Evolutionary conservation across 1,140 invertebrate species (phyloP).

Genomic region (Leptoteleia sp.): DNA sequence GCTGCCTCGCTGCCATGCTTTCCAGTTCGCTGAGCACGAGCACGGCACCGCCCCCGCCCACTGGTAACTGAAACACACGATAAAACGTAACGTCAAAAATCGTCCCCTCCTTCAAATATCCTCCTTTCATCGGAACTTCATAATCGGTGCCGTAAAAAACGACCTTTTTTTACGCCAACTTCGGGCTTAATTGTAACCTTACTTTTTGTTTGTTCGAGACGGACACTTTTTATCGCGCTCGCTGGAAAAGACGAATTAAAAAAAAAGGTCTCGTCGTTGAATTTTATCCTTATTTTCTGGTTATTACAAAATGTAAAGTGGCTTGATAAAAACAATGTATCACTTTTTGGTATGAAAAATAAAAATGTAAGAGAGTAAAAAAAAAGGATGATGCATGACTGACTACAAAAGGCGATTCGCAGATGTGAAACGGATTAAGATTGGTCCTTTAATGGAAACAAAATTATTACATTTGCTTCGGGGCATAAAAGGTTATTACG

Average conservation of each 20-base stretch:
- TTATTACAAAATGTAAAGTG: neutral
- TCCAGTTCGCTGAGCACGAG: constrained; percentile 95
- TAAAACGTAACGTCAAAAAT: constrained; percentile 40
- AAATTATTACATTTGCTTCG: neutral
- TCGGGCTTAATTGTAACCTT: no score
- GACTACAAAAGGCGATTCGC: neutral
- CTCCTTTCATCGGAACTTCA: no score
- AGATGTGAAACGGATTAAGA: neutral
- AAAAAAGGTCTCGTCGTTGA: no score
- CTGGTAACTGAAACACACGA: constrained; percentile 86
- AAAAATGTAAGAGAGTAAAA: no score
- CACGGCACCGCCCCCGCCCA: constrained; percentile 88
- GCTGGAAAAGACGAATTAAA: no score
- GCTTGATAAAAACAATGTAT: neutral
- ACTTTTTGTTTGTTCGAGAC: neutral
- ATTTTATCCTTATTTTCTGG: neutral
- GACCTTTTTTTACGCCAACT: no score
- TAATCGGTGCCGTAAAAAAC: no score
- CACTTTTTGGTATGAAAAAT: neutral
- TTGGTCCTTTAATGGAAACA: neutral
- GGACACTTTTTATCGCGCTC: no score
- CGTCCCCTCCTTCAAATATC: neutral
- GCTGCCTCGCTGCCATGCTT: constrained; percentile 96
- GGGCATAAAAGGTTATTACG: constrained; percentile 3
- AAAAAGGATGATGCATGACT: neutral